Evolutionary conservation across 92 coral and sea anemone species (phyloP).

Genomic region (Diadumene lineata): DNA sequence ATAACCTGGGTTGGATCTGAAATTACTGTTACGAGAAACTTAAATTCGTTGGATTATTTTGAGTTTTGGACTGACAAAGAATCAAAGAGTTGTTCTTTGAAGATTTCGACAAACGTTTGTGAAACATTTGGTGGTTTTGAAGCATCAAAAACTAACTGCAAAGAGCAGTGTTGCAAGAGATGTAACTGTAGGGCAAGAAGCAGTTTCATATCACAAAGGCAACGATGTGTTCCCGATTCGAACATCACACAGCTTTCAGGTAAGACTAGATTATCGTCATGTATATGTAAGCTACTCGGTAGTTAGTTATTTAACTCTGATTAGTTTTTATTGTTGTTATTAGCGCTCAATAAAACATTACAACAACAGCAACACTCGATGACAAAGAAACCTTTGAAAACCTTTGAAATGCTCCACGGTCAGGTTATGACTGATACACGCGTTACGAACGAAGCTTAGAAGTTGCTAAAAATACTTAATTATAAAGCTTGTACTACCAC

Average conservation of each 20-base stretch:
- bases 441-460: background rate
- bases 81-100: background rate
- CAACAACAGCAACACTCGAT: background rate
- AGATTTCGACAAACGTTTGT: background rate
- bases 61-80: background rate
- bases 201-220: conserved; percentile 7
- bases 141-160: background rate
- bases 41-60: conserved; percentile 10
- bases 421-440: no score
- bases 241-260: conserved; percentile 9
- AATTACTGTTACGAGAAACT: conserved; percentile 11
- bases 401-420: background rate
- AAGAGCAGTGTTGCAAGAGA: conserved; percentile 11
- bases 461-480: background rate
- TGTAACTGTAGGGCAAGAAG: conserved; percentile 14
- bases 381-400: conserved; percentile 21
- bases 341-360: conserved; percentile 4
- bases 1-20: background rate
- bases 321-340: conserved; percentile 8
- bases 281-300: conserved; percentile 24
- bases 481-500: no score
- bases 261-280: conserved; percentile 4
- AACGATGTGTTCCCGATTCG: conserved; percentile 13
- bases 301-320: conserved; percentile 4
- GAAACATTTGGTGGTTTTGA: background rate